A percentile compares a stretch with the other conserved stretches of the same genome.
phyloP scores from a whole-genome alignment of 2,797 vertebrate genomes.

The Denticeps clupeoides region DNA sequence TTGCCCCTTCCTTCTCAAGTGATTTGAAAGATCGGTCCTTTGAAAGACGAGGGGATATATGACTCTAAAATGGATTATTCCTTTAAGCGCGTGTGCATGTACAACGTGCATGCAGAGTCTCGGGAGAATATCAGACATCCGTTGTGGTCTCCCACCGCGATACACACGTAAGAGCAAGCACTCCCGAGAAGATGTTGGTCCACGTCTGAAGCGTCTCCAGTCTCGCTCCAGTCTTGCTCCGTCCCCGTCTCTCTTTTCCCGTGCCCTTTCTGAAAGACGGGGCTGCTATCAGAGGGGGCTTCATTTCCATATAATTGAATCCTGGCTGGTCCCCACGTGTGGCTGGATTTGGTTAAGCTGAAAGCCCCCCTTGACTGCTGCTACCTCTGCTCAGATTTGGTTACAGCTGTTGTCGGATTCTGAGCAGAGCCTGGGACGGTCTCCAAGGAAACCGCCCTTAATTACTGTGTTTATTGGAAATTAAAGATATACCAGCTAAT shows the following conservation, averaged over 20 bases:
- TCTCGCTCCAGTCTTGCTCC: too few species aligned
- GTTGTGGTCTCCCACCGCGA: too few species aligned
- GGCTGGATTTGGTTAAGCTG: conserved; percentile 63
- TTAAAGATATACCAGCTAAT: conserved; percentile 73
- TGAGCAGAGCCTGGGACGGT: conserved; percentile 52
- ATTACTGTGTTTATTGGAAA: conserved; percentile 75
- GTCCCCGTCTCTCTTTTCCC: conserved; percentile 5
- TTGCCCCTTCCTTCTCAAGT: conserved; percentile 34
- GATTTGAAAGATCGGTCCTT: conserved; percentile 30
- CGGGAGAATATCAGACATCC: too few species aligned
- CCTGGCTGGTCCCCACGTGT: conserved; percentile 47
- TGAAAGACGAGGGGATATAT: conserved; percentile 30
- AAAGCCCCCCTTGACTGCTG: conserved; percentile 56
- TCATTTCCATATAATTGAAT: conserved; percentile 74
- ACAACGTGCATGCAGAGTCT: too few species aligned
- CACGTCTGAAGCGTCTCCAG: too few species aligned
- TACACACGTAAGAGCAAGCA: too few species aligned
- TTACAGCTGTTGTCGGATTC: conserved; percentile 62
- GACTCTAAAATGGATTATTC: conserved; percentile 26
- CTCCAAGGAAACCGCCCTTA: conserved; percentile 63
- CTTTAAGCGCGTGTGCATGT: too few species aligned
- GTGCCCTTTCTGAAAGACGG: conserved; percentile 30
- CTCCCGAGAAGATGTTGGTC: too few species aligned
- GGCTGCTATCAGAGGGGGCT: conserved; percentile 52
- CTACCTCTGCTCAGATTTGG: conserved; percentile 56